Conservation (phyloP, 1,140 invertebrate species). For the Aphis craccivora region DNA sequence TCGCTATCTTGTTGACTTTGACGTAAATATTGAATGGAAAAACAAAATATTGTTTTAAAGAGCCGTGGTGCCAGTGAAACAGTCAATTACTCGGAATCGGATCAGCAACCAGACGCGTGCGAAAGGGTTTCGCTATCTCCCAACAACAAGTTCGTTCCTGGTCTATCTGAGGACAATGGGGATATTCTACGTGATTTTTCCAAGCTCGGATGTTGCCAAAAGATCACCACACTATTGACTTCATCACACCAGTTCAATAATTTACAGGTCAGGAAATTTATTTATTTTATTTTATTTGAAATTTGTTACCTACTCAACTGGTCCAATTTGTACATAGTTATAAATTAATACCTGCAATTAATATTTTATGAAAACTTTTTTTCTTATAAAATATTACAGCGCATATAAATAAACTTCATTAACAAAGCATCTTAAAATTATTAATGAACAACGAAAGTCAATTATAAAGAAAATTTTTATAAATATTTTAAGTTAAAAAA, state of each 20-base stretch:
- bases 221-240: slow-evolving; percentile 63
- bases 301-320: too few relatives aligned
- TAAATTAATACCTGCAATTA: not conserved
- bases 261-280: slow-evolving; percentile 68
- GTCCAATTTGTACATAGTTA: not conserved
- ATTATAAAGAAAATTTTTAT: slow-evolving; percentile 15
- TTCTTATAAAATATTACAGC: not conserved
- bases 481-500: not conserved
- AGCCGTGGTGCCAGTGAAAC: slow-evolving; percentile 51
- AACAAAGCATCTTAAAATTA: slow-evolving; percentile 9
- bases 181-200: slow-evolving; percentile 40
- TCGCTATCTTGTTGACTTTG: not conserved
- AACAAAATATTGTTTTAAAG: slow-evolving; percentile 13
- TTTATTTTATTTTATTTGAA: not conserved
- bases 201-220: slow-evolving; percentile 48
- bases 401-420: not conserved
- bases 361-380: not conserved
- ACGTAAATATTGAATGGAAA: not conserved
- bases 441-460: not conserved
- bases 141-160: slow-evolving; percentile 37
- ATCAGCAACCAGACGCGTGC: slow-evolving; percentile 36
- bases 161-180: slow-evolving; percentile 36
- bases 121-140: slow-evolving; percentile 47
- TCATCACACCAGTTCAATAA: slow-evolving; percentile 75
- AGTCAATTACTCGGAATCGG: slow-evolving; percentile 43